Evolutionary conservation across 1,140 invertebrate genomes (phyloP).

Genomic region (Riptortus pedestris): DNA sequence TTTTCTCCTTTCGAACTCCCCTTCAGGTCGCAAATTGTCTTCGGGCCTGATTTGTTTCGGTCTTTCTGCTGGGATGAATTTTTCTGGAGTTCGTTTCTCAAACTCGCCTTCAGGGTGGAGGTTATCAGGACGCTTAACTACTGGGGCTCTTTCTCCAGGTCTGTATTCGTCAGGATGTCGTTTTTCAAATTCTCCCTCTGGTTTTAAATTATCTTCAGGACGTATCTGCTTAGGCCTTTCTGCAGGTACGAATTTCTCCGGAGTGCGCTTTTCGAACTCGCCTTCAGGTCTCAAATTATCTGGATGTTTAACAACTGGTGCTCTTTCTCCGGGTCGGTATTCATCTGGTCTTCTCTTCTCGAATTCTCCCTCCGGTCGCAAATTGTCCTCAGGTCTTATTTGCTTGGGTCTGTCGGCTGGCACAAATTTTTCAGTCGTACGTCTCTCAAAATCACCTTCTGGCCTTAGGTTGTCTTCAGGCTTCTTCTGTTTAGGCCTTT

Average conservation of each 20-base stretch:
- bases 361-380: constrained; percentile 53
- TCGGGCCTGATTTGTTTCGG: constrained; percentile 35
- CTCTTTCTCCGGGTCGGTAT: constrained; percentile 39
- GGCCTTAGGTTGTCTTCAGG: constrained; percentile 44
- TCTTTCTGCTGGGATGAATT: constrained; percentile 35
- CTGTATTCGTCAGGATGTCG: constrained; percentile 39
- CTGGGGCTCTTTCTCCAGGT: constrained; percentile 33
- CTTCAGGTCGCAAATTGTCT: constrained; percentile 37
- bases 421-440: constrained; percentile 31
- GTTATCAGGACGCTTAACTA: constrained; percentile 42
- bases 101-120: constrained; percentile 39
- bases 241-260: constrained; percentile 37
- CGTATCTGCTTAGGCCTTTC: constrained; percentile 40
- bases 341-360: constrained; percentile 36
- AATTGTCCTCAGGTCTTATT: constrained; percentile 48
- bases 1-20: constrained; percentile 37
- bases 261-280: constrained; percentile 43
- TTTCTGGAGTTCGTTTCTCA: constrained; percentile 32
- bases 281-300: constrained; percentile 50
- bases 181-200: constrained; percentile 41
- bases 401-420: constrained; percentile 36
- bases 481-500: constrained; percentile 27
- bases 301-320: constrained; percentile 37
- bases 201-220: constrained; percentile 45
- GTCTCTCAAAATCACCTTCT: constrained; percentile 43